Conservation (phyloP, 2,113 vertebrate species). For the Gymnobelideus leadbeateri region DNA sequence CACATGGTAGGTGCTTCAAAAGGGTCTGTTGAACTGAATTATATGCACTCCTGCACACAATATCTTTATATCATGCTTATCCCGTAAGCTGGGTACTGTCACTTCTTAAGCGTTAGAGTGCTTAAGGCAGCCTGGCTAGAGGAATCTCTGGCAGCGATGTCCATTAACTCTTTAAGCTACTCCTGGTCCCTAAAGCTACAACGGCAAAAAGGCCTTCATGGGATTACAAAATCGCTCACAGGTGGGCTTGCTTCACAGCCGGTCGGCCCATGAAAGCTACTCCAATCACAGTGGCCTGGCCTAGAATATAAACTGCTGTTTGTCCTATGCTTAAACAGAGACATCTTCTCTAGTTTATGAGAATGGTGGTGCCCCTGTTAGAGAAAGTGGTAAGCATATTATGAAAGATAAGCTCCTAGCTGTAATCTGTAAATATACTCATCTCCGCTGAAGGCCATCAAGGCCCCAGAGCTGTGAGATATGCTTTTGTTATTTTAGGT, state of each 20-base stretch:
- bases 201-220: not conserved
- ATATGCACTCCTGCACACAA: not conserved
- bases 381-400: slow-evolving; percentile 25
- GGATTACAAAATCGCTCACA: not conserved
- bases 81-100: not conserved
- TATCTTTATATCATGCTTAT: not conserved
- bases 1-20: not conserved
- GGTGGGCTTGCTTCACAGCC: not conserved
- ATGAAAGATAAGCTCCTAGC: not conserved
- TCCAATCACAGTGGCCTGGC: not conserved
- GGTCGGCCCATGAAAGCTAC: slow-evolving; percentile 20
- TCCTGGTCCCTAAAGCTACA: not conserved
- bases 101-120: not conserved
- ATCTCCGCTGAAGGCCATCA: not conserved
- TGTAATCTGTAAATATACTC: not conserved
- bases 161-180: not conserved
- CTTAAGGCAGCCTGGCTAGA: not conserved
- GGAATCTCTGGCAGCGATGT: not conserved
- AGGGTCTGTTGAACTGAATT: not conserved
- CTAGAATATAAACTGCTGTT: not conserved
- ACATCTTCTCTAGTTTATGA: slow-evolving; percentile 29
- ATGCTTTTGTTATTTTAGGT: slow-evolving; percentile 9
- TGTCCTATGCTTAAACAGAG: not conserved
- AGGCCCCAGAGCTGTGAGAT: slow-evolving; percentile 26
- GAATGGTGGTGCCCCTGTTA: not conserved